Conservation (phyloP, 2,113 vertebrate species). For the Nibea albiflora region DNA sequence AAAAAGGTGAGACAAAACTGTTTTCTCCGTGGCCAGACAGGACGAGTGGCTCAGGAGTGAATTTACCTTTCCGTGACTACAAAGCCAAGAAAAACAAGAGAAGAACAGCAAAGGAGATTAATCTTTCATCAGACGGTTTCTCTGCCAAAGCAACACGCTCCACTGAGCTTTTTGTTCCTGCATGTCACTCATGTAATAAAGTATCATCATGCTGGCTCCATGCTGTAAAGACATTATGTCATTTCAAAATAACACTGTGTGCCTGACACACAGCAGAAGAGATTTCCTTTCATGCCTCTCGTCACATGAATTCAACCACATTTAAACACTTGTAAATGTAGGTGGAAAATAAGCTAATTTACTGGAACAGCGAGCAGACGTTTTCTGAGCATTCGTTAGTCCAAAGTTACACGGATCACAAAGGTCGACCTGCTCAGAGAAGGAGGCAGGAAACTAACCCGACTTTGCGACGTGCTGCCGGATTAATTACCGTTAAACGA, state of each 20-base stretch:
- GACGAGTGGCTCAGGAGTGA: constrained; percentile 10
- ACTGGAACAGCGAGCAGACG: too few species aligned
- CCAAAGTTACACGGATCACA: not conserved
- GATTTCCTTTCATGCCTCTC: not conserved
- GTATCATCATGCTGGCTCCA: constrained; percentile 7
- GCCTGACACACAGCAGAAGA: not conserved
- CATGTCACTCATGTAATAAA: constrained; percentile 6
- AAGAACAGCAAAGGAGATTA: constrained; percentile 46
- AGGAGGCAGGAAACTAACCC: too few species aligned
- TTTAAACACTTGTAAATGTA: not conserved
- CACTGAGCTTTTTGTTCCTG: constrained; percentile 28
- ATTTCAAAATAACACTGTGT: constrained; percentile 5
- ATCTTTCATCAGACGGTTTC: constrained; percentile 47
- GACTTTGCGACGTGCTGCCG: too few species aligned
- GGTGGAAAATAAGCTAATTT: not conserved
- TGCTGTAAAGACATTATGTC: constrained; percentile 7
- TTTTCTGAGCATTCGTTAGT: not conserved
- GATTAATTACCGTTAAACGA: too few species aligned
- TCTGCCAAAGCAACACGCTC: constrained; percentile 42
- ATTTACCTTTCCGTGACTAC: constrained; percentile 43
- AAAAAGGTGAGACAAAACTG: constrained; percentile 55
- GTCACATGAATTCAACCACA: not conserved
- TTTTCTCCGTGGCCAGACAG: constrained; percentile 38
- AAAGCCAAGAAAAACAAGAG: constrained; percentile 55
- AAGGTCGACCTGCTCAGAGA: too few species aligned